These are phyloP conservation scores for Drosophila paranaensis DNA, from an alignment of 2,888 invertebrate genomes.

Conservation along the genomic window DNA sequence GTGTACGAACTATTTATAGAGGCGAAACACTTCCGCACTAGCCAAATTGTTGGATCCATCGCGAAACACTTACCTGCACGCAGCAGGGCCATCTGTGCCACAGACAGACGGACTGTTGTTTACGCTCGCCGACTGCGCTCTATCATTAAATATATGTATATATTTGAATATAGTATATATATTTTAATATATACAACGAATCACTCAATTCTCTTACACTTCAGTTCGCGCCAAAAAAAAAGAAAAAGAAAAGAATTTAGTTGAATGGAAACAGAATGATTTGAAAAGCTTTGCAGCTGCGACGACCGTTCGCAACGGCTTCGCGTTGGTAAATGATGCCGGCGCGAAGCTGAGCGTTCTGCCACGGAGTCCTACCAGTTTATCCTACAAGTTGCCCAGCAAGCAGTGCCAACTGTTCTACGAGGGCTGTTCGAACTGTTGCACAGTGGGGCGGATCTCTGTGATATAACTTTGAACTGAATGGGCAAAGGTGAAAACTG, in stretches of 20 bases:
- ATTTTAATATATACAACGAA: not conserved
- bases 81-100: constrained; percentile 22
- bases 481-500: too few relatives aligned
- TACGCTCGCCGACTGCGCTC: constrained; percentile 11
- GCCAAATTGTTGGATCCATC: not conserved
- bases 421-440: constrained; percentile 22
- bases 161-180: not conserved
- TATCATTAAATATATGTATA: constrained; percentile 14
- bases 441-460: not conserved
- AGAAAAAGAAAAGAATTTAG: not conserved
- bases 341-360: constrained; percentile 24
- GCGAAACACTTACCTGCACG: constrained; percentile 24
- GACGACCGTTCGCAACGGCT: constrained; percentile 50
- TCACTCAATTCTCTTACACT: constrained; percentile 17
- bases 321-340: constrained; percentile 46
- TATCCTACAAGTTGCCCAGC: constrained; percentile 10
- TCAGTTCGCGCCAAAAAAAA: constrained; percentile 28
- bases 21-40: constrained; percentile 5
- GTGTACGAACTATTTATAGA: constrained; percentile 20
- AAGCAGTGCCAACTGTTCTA: constrained; percentile 48
- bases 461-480: too few relatives aligned
- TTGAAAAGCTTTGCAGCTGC: constrained; percentile 4
- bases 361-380: constrained; percentile 13
- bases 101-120: constrained; percentile 8
- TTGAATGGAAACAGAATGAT: not conserved